These are phyloP conservation scores for Kuschelorhynchus macadamiae DNA, from an alignment of 2,888 invertebrate species.

Conservation along the genomic window DNA sequence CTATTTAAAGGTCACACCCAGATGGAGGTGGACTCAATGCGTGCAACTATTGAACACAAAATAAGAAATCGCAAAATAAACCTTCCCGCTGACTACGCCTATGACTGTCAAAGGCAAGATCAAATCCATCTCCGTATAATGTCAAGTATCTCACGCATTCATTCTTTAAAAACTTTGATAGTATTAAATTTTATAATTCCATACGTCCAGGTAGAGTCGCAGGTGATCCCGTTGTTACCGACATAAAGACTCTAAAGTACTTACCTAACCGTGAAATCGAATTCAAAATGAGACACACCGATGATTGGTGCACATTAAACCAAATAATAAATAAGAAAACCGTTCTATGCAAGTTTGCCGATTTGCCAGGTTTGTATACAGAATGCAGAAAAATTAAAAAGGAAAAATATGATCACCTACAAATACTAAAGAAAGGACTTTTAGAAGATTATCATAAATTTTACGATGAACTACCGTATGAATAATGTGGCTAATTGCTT, in stretches of 20 bases:
- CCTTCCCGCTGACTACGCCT: constrained; percentile 2
- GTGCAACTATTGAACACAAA: constrained; percentile 6
- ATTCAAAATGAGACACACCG: constrained; percentile 6
- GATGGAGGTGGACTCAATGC: constrained; percentile 16
- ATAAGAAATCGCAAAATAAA: constrained; percentile 17
- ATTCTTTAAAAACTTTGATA: constrained; percentile 2
- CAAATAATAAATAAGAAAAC: neutral
- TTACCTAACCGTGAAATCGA: neutral
- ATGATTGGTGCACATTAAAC: neutral
- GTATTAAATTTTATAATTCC: neutral
- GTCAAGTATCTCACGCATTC: constrained; percentile 10
- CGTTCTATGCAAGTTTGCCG: neutral
- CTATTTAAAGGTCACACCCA: constrained; percentile 16
- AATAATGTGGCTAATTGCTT: neutral
- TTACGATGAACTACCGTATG: constrained; percentile 5
- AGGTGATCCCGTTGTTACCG: constrained; percentile 10
- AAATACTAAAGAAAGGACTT: neutral
- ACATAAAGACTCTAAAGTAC: constrained; percentile 7
- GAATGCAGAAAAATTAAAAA: constrained; percentile 8
- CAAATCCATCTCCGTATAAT: constrained; percentile 18
- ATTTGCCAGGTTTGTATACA: constrained; percentile 7
- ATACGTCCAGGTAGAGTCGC: constrained; percentile 16
- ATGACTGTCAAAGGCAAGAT: constrained; percentile 5
- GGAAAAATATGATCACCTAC: constrained; percentile 18
- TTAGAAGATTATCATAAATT: constrained; percentile 19